Conservation (phyloP, 2,113 vertebrate genomes). For the Coturnix japonica region DNA sequence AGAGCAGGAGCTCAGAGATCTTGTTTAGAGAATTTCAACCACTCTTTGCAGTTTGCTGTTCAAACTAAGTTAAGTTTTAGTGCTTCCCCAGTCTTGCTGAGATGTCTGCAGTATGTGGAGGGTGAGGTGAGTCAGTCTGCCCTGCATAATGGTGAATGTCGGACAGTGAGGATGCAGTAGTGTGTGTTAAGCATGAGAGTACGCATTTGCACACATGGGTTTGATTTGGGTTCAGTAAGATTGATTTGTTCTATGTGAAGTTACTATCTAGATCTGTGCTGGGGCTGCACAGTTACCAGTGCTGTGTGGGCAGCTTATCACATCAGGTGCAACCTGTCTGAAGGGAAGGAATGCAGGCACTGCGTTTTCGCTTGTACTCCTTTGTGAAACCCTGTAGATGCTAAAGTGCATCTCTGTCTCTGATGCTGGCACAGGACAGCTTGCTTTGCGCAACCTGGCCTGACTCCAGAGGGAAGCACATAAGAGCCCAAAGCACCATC, state of each 20-base stretch:
- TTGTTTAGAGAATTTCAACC: neutral
- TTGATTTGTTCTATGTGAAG: neutral
- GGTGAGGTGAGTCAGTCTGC: neutral
- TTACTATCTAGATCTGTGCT: neutral
- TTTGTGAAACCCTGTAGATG: neutral
- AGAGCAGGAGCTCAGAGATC: neutral
- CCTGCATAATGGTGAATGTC: neutral
- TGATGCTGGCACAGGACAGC: neutral
- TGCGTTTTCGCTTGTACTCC: rapidly evolving
- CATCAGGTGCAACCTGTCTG: neutral
- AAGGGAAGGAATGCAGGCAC: neutral
- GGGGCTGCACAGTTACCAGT: neutral
- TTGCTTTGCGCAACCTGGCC: neutral
- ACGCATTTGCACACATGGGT: neutral
- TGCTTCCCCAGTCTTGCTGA: neutral
- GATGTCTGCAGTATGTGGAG: neutral
- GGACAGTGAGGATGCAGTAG: neutral
- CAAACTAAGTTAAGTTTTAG: neutral
- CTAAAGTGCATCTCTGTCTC: rapidly evolving
- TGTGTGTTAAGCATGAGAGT: neutral
- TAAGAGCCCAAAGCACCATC: neutral
- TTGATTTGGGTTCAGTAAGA: neutral
- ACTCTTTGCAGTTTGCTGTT: neutral
- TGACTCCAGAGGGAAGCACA: neutral
- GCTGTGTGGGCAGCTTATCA: neutral